Evolutionary conservation across 2,888 invertebrate species (phyloP).

Genomic region (Torymus tubicola): DNA sequence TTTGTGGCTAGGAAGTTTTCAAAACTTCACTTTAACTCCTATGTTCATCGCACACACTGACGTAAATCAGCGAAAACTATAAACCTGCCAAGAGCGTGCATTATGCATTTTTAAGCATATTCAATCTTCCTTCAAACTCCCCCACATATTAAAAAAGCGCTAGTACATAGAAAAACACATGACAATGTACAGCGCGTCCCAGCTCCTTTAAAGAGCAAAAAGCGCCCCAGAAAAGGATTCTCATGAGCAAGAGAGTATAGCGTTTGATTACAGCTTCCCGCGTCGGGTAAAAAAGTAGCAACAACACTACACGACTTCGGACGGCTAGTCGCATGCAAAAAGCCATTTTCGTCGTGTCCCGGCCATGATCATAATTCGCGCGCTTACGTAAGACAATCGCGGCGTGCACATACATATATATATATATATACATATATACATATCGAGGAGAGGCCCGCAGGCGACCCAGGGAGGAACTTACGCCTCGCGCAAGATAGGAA

Average conservation of each 20-base stretch:
- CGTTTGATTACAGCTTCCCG: too few relatives aligned
- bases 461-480: background rate
- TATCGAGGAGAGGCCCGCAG: too few relatives aligned
- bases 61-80: constrained; percentile 6
- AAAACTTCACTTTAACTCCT: background rate
- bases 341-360: constrained; percentile 39
- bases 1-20: too few relatives aligned
- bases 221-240: too few relatives aligned
- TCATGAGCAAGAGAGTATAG: too few relatives aligned
- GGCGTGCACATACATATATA: background rate
- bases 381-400: constrained; percentile 34
- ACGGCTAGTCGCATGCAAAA: constrained; percentile 14
- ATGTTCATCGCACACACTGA: background rate
- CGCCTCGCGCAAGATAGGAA: constrained; percentile 20
- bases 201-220: too few relatives aligned
- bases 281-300: too few relatives aligned
- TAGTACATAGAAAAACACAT: too few relatives aligned
- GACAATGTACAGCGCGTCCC: too few relatives aligned
- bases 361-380: constrained; percentile 44
- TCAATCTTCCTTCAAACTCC: background rate
- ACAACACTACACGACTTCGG: too few relatives aligned
- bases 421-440: too few relatives aligned
- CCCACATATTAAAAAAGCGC: background rate
- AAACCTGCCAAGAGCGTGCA: background rate
- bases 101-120: background rate